Evolutionary conservation across 2,888 invertebrate genomes (phyloP), one percentile per base, ranked within the genome.

Genomic region (Prosapia bicincta): DNA sequence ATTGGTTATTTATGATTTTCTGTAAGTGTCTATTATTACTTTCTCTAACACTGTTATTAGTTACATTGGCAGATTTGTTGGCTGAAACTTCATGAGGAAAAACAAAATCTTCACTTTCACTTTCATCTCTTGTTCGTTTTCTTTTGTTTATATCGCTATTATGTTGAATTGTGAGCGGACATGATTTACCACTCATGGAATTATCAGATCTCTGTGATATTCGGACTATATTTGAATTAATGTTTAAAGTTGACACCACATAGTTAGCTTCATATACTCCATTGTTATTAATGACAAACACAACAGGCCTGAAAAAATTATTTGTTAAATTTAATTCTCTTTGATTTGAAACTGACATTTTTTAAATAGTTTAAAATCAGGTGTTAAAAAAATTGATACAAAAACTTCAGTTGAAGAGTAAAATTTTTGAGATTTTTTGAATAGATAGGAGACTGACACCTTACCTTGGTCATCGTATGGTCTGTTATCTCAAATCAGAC

Each of bases 191-290:
- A 20, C 54, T 54, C 20, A 54, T 54, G 3, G 54, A 54, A 20
- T 6, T 1, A 20, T 54, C 54, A 3, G 20, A 54, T 54, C 54
- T n/a, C 20, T 54, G 54, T 54, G 54, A 54, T 20, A 20, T 20
- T 2, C 20, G n/a, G 20, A 54, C 20, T 5, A 13, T 2, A 54
- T 20, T 54, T 2, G 54, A 20, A 20, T 54, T 20, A 9, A 20
- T 54, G 7, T 66, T 91, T 66, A 93, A 85, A 0, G 94, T 95
- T 7, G 96, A 94, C 80, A 96, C 87, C 0, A 96, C 91, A 83
- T 95, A 91, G 82, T 91, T 90, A 23, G 91, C 92, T 85, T 95
- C 93, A 84, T 94, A 94, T 69, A 91, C 89, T 24, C 89, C 86
- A 75, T 89, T 88, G 84, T 91, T 92, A 81, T 92, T 90, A n/a